Base-by-base conservation (phyloP, 1,140 invertebrate genomes). In the Glomeris maerens region DNA sequence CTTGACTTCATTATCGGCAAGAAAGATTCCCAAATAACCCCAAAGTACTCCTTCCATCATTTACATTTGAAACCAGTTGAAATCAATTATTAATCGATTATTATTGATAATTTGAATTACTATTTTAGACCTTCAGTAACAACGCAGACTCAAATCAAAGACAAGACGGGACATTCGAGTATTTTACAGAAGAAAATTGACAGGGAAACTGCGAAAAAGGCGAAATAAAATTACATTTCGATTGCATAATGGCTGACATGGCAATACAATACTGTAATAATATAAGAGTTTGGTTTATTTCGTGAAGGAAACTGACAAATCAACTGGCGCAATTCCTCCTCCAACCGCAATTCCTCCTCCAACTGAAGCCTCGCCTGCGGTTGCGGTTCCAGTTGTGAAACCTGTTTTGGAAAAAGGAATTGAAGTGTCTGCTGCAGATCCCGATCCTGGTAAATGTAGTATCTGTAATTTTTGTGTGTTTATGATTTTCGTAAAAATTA, bases 221-320 rank as follows among this genome's bases (percentile, higher is more conserved):
- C 31, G 20, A 36, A 36, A 36, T n/a, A 20, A 36, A 20, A 36
- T 13, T 13, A 36, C 10, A 10, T n/a, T 13, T 13, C 31, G 13
- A 13, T n/a, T 13, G 20, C 20, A 13, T 13, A 36, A 36, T 13
- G 10, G 20, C 31, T n/a, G 13, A 44, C 17, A 44, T 7, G 23
- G 17, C 7, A 20, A 21, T 7, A 7, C 20, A 44, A 44, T 20
- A 21, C 17, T 20, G 17, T 44, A 20, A 5, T 20, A 44, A 5
- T 5, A 44, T 20, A 10, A 44, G 41, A 54, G 63, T 66, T 58
- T 7, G 55, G 54, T 51, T 27, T 7, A 45, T 21, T 36, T 14
- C 22, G 28, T 31, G 28, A 47, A n/a, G n/a, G n/a, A n/a, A n/a
- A n/a, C n/a, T n/a, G n/a, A n/a, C n/a, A n/a, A n/a, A n/a, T n/a